Conservation (phyloP, 35 echinoderm and acorn worm genomes). For the Stichopus chloronotus region DNA sequence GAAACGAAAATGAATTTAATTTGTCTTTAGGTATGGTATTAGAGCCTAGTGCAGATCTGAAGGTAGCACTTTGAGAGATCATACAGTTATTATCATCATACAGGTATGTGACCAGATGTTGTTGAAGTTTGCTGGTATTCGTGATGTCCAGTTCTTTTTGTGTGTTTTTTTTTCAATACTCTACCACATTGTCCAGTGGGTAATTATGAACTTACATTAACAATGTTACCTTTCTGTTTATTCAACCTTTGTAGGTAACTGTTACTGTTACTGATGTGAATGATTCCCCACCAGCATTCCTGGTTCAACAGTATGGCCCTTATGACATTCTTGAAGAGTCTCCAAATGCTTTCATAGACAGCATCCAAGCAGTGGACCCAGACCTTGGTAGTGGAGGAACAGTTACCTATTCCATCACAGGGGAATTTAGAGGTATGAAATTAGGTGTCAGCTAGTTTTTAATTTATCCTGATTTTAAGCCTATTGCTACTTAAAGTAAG, state of each 20-base stretch:
- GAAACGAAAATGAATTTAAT: no score
- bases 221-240: not conserved
- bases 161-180: not conserved
- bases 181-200: not conserved
- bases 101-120: no score
- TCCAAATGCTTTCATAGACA: constrained; percentile 66
- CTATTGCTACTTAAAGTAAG: no score
- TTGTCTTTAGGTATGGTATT: no score
- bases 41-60: no score
- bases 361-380: constrained; percentile 73
- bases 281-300: constrained; percentile 73
- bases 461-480: no score
- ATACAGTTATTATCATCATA: no score
- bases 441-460: no score
- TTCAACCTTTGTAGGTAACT: constrained; percentile 58
- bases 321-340: constrained; percentile 69
- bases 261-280: constrained; percentile 77
- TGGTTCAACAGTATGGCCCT: constrained; percentile 58
- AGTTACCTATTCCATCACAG: constrained; percentile 71
- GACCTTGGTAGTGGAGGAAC: constrained; percentile 60
- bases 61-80: no score
- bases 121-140: no score
- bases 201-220: not conserved
- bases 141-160: no score
- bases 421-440: constrained; percentile 68